Conservation (phyloP, 2,797 vertebrate genomes). For the Sebastes aleutianus region DNA sequence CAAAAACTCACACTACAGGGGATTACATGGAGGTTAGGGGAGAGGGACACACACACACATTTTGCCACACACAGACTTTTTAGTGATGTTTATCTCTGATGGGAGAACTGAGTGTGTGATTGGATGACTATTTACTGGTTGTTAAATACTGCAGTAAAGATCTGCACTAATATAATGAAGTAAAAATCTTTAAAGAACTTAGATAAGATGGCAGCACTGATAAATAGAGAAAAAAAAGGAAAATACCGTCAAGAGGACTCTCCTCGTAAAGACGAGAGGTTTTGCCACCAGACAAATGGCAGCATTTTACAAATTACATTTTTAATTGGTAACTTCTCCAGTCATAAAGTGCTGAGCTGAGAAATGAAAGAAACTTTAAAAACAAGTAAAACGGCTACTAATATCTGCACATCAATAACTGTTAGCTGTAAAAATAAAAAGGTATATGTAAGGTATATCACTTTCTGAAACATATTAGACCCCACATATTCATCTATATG, state of each 20-base stretch:
- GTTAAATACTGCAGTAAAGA: constrained; percentile 3
- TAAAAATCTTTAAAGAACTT: neutral
- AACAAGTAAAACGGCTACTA: neutral
- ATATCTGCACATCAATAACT: neutral
- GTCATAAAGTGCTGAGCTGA: neutral
- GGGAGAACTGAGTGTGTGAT: neutral
- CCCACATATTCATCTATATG: neutral
- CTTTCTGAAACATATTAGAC: neutral
- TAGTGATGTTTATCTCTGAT: neutral
- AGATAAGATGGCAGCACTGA: neutral
- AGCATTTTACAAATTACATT: neutral
- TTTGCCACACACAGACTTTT: neutral
- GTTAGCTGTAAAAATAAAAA: neutral
- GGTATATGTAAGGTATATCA: neutral
- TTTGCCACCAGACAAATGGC: neutral
- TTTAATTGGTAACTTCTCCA: neutral
- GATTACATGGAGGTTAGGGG: constrained; percentile 24
- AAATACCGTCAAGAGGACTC: neutral
- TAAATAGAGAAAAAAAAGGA: neutral
- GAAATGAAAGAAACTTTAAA: neutral
- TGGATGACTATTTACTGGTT: neutral
- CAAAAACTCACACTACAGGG: constrained; percentile 12
- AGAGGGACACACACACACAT: neutral
- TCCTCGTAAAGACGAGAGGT: neutral
- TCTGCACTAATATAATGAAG: neutral